A percentile compares a stretch with the other conserved stretches of the same genome.
phyloP scores from a whole-genome alignment of 23 tunicate species.

The Ciona savignyi region DNA sequence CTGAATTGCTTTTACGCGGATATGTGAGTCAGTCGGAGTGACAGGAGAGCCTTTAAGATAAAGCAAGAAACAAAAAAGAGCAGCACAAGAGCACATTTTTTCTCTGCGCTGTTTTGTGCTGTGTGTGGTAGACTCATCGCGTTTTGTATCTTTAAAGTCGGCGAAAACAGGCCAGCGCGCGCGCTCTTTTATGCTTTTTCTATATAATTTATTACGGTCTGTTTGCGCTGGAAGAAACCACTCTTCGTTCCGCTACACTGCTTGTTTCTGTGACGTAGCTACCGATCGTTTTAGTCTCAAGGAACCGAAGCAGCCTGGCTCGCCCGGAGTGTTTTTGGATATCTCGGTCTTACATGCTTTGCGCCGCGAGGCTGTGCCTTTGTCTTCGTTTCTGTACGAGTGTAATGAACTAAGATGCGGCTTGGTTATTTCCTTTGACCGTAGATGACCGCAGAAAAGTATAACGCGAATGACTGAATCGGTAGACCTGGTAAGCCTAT shows the following conservation, averaged over 20 bases:
- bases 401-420: too few relatives aligned
- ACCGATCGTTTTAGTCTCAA: constrained; percentile 48
- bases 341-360: constrained; percentile 22
- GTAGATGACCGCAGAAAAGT: neutral
- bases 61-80: neutral
- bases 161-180: neutral
- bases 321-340: constrained; percentile 44
- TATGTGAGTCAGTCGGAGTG: too few relatives aligned
- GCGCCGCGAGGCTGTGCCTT: constrained; percentile 17
- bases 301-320: constrained; percentile 20
- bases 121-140: neutral
- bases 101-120: neutral
- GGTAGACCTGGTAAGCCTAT: neutral
- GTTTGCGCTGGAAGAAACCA: neutral
- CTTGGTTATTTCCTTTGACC: too few relatives aligned
- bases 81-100: neutral
- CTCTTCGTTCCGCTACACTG: neutral
- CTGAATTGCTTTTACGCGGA: too few relatives aligned
- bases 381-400: neutral
- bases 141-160: neutral
- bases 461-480: neutral
- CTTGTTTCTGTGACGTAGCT: constrained; percentile 34
- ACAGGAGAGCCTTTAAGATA: too few relatives aligned
- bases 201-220: neutral
- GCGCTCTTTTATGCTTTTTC: neutral